phyloP scores from a whole-genome alignment of 2,113 vertebrate species.

The Amblyopsis rosae region DNA sequence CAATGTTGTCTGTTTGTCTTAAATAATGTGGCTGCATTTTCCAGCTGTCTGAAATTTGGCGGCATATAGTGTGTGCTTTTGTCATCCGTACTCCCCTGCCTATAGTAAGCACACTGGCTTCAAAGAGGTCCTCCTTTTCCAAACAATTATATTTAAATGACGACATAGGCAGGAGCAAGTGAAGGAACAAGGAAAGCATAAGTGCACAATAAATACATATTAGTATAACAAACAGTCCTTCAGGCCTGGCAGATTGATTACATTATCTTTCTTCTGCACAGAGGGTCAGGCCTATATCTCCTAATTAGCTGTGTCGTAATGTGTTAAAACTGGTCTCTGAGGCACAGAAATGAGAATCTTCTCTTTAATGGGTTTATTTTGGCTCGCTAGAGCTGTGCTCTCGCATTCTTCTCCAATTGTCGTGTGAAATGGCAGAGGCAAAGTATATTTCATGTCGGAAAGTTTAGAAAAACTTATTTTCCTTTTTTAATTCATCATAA shows the following conservation, averaged over 20 bases:
- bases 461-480: constrained; percentile 64
- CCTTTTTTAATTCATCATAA: constrained; percentile 66
- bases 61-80: constrained; percentile 44
- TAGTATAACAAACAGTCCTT: constrained; percentile 19
- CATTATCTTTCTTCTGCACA: constrained; percentile 25
- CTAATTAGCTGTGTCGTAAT: constrained; percentile 46
- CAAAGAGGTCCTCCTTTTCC: constrained; percentile 15
- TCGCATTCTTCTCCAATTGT: constrained; percentile 17
- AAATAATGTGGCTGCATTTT: constrained; percentile 65
- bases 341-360: constrained; percentile 43
- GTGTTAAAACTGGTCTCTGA: constrained; percentile 34
- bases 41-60: constrained; percentile 69
- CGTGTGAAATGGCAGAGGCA: constrained; percentile 39
- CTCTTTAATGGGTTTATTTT: constrained; percentile 26
- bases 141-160: constrained; percentile 28
- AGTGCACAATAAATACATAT: constrained; percentile 28
- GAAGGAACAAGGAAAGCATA: constrained; percentile 9
- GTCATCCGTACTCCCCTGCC: constrained; percentile 6
- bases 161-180: background rate
- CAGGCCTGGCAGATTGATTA: constrained; percentile 17
- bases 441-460: constrained; percentile 61
- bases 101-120: background rate
- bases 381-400: constrained; percentile 15
- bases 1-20: constrained; percentile 6
- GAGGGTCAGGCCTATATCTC: constrained; percentile 31